These are phyloP conservation scores for Steatornis caripensis DNA, from an alignment of 2,113 vertebrate species.

Conservation along the genomic window DNA sequence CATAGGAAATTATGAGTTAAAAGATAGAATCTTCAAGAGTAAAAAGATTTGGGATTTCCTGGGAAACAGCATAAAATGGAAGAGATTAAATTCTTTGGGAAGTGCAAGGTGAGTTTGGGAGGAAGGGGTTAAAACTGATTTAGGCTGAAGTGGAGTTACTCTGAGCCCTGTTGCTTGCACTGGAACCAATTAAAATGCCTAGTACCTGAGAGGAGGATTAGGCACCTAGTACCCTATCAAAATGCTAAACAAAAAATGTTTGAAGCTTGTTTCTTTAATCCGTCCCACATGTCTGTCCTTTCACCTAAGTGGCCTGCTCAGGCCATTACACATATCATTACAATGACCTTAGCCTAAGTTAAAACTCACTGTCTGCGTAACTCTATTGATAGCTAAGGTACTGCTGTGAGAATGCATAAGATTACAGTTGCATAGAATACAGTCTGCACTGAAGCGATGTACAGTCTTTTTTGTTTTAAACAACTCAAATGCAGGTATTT, in stretches of 20 bases:
- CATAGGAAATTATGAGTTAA: not conserved
- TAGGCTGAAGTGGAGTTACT: not conserved
- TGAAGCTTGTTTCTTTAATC: not conserved
- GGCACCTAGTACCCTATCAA: not conserved
- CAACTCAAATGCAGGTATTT: not conserved
- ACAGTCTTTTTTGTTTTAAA: not conserved
- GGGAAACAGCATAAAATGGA: not conserved
- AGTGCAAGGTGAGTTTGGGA: not conserved
- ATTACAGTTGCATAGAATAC: not conserved
- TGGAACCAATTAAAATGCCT: not conserved
- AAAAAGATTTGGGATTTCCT: not conserved
- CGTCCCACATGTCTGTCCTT: not conserved
- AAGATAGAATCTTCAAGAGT: not conserved
- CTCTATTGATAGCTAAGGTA: not conserved
- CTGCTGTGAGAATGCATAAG: not conserved
- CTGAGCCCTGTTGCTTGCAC: not conserved
- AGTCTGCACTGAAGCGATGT: not conserved
- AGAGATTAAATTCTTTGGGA: not conserved
- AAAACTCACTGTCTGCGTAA: not conserved
- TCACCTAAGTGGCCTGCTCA: not conserved
- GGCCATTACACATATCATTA: not conserved
- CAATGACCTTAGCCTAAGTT: not conserved
- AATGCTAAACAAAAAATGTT: not conserved
- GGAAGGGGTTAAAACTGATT: not conserved
- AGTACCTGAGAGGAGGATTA: accelerated